Evolutionary conservation across 2,888 invertebrate species (phyloP).

Genomic region (Vannuccia rotundouncinata): DNA sequence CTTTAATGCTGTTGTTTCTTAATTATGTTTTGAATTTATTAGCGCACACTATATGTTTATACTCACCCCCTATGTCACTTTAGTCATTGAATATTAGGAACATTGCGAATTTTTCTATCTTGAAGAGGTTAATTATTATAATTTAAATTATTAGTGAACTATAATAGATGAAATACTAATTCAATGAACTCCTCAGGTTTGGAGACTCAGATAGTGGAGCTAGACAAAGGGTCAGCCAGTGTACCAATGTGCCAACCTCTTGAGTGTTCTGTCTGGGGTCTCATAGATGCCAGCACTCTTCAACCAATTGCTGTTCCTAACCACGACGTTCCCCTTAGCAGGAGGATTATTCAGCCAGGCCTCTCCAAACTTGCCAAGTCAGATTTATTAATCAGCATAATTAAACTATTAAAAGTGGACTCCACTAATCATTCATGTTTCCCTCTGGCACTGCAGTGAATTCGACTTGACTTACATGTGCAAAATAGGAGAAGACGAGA

Average conservation of each 20-base stretch:
- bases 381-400: too few relatives aligned
- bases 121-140: too few relatives aligned
- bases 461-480: neutral
- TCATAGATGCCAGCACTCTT: neutral
- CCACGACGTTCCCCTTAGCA: neutral
- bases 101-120: too few relatives aligned
- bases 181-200: too few relatives aligned
- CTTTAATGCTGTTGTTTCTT: too few relatives aligned
- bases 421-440: neutral
- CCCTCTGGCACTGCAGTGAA: neutral
- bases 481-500: neutral
- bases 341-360: neutral
- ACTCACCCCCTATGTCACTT: too few relatives aligned
- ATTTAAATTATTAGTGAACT: too few relatives aligned
- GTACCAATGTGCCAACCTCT: neutral
- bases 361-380: neutral
- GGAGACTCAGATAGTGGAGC: neutral
- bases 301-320: neutral
- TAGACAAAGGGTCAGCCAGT: neutral
- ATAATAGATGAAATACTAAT: too few relatives aligned
- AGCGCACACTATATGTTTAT: too few relatives aligned
- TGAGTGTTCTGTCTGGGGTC: neutral
- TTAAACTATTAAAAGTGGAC: too few relatives aligned
- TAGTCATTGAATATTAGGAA: too few relatives aligned
- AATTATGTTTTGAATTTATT: too few relatives aligned